A percentile compares a stretch with the other conserved stretches of the same genome.
phyloP scores from a whole-genome alignment of 2,797 vertebrate genomes.

The Scolopax bukidnonensis region DNA sequence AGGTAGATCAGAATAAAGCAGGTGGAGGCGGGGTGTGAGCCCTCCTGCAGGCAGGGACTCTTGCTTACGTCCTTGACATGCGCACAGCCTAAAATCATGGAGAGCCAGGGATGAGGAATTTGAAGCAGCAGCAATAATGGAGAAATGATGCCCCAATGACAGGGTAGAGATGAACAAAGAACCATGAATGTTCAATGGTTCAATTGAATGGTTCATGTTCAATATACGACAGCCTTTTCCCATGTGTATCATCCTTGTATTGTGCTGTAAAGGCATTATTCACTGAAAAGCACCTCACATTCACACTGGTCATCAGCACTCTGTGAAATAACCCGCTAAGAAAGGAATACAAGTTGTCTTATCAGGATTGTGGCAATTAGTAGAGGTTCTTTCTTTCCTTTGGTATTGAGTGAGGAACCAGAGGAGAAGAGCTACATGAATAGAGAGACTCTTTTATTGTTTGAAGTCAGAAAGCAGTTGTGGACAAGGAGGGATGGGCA shows the following conservation, averaged over 20 bases:
- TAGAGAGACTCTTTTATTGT: not conserved
- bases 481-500: not conserved
- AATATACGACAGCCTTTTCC: not conserved
- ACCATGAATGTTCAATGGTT: not conserved
- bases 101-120: not conserved
- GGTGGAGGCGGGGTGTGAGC: not conserved
- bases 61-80: not conserved
- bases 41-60: not conserved
- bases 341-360: not conserved
- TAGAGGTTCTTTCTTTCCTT: not conserved
- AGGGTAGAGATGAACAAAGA: not conserved
- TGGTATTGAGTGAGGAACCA: not conserved
- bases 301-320: not conserved
- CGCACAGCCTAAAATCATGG: not conserved
- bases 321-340: not conserved
- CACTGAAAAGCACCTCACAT: not conserved
- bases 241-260: not conserved
- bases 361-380: not conserved
- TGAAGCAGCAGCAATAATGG: not conserved
- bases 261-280: not conserved
- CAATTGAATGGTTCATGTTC: accelerated
- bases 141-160: not conserved
- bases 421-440: not conserved
- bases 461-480: not conserved
- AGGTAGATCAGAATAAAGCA: not conserved